Percentiles rank a stretch among this genome's conserved stretches.
phyloP scores from a whole-genome alignment of 2,888 invertebrate species.

The Hipparchia sbordonii region DNA sequence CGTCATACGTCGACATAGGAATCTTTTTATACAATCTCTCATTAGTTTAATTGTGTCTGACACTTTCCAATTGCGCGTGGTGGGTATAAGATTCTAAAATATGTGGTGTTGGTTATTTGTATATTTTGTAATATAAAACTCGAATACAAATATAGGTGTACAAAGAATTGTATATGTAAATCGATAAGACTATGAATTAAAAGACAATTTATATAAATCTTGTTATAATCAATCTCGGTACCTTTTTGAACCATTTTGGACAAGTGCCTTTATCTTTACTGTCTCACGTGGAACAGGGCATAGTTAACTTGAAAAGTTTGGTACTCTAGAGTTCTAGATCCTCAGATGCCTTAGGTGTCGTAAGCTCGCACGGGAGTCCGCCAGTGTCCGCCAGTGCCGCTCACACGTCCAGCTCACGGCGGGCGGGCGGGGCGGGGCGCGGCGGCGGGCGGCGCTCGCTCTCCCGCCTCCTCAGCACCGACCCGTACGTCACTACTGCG shows the following conservation, averaged over 20 bases:
- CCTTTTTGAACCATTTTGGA: too few relatives aligned
- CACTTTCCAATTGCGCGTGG: not conserved
- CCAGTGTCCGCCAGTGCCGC: not conserved
- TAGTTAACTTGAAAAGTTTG: too few relatives aligned
- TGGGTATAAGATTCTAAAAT: not conserved
- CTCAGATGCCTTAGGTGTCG: too few relatives aligned
- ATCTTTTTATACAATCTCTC: too few relatives aligned
- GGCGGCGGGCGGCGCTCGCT: slow-evolving; percentile 26
- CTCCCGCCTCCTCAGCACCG: slow-evolving; percentile 55
- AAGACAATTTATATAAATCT: slow-evolving; percentile 13
- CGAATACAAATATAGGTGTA: slow-evolving; percentile 31
- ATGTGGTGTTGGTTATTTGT: slow-evolving; percentile 46
- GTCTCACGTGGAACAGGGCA: too few relatives aligned
- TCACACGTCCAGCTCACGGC: not conserved
- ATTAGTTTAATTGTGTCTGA: not conserved
- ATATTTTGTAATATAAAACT: slow-evolving; percentile 32
- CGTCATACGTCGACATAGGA: too few relatives aligned
- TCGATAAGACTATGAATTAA: slow-evolving; percentile 9
- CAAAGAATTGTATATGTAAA: not conserved
- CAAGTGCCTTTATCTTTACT: too few relatives aligned
- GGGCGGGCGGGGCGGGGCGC: not conserved
- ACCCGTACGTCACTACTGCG: slow-evolving; percentile 50
- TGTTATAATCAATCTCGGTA: not conserved
- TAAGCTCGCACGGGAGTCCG: too few relatives aligned
- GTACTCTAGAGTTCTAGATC: too few relatives aligned